Base-by-base conservation (phyloP, 2,113 vertebrate species). In the Scatophagus argus region DNA sequence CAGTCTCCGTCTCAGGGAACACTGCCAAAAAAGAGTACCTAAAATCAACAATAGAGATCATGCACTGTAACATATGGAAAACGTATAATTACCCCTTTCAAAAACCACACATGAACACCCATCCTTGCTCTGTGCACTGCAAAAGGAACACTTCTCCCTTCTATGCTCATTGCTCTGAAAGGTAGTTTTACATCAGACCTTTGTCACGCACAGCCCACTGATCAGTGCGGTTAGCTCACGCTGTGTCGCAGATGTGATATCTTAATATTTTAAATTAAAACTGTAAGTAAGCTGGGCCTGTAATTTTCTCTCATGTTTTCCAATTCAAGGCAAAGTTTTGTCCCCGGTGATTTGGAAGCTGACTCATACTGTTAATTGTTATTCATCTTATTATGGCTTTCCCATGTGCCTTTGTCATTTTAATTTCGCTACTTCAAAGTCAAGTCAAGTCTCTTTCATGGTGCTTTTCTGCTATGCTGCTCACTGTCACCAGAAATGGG, bases 1-100 rank as follows among this genome's bases (percentile, higher is more conserved):
- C 77, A 79, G 70, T 69, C 84, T 83, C 65, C 36, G 46, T 88
- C 77, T 82, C 66, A 80, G 64, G 84, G 66, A 88, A 89, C 82
- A 67, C 49, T 68, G 75, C 83, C 80, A 84, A 47, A 61, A 38
- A 75, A 54, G 67, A 81, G 76, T 36, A 79, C 51, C 72, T 77
- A 43, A 69, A 80, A 77, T 76, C 46, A 60, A 61, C 38, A 61
- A 58, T n/a, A n/a, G n/a, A n/a, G n/a, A n/a, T 81, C 61, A 73
- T 81, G 63, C 14, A 63, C 62, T 39, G 69, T 66, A 70, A 71
- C 52, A 54, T 79, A 71, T 70, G 52, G 59, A 72, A 81, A 87
- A 39, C n/a, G 47, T 62, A 52, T 76, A 84, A 87, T 86, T 76
- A 65, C 19, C 23, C n/a, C 9, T 59, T 85, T 52, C 12, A 63